A percentile compares a stretch with the other conserved stretches of the same genome.
Conservation (phyloP, 23 tunicate species). For the Clavelina lepadiformis region DNA sequence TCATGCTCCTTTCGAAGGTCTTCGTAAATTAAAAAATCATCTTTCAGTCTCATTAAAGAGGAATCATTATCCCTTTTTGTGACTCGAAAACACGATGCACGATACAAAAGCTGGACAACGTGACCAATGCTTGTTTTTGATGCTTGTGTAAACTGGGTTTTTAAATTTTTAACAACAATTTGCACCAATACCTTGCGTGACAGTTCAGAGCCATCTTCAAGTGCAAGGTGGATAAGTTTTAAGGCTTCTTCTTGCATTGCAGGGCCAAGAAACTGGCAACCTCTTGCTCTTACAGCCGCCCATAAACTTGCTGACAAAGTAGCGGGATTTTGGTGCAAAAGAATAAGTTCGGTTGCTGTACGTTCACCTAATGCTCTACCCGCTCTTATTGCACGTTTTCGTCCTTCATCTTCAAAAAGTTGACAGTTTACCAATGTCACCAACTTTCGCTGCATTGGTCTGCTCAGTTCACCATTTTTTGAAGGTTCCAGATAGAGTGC, state of each 20-base stretch:
- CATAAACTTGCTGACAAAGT: slow-evolving; percentile 82
- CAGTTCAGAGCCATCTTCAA: slow-evolving; percentile 86
- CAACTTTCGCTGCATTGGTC: slow-evolving; percentile 84
- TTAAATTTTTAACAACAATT: slow-evolving; percentile 71
- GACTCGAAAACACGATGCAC: slow-evolving; percentile 87
- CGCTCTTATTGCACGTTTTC: slow-evolving; percentile 60
- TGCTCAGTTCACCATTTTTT: slow-evolving; percentile 39
- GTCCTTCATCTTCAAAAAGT: slow-evolving; percentile 54
- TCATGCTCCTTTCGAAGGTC: slow-evolving; percentile 86
- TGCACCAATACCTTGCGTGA: slow-evolving; percentile 81
- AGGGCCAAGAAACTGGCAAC: slow-evolving; percentile 93
- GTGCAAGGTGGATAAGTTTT: slow-evolving; percentile 65
- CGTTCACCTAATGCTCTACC: slow-evolving; percentile 70
- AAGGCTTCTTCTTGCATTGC: slow-evolving; percentile 98
- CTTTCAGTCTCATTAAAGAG: slow-evolving; percentile 79
- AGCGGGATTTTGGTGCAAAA: slow-evolving; percentile 80
- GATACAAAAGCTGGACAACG: slow-evolving; percentile 78
- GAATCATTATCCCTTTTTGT: slow-evolving; percentile 83
- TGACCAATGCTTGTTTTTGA: slow-evolving; percentile 94
- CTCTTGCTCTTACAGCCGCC: slow-evolving; percentile 89
- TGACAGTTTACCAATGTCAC: slow-evolving; percentile 63
- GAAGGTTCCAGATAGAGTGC: slow-evolving; percentile 55
- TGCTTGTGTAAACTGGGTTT: slow-evolving; percentile 79
- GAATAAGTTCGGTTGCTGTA: slow-evolving; percentile 67
- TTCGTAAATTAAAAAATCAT: slow-evolving; percentile 49